phyloP scores from a whole-genome alignment of 2,797 vertebrate genomes.

The Phyllotis vaccarum region DNA sequence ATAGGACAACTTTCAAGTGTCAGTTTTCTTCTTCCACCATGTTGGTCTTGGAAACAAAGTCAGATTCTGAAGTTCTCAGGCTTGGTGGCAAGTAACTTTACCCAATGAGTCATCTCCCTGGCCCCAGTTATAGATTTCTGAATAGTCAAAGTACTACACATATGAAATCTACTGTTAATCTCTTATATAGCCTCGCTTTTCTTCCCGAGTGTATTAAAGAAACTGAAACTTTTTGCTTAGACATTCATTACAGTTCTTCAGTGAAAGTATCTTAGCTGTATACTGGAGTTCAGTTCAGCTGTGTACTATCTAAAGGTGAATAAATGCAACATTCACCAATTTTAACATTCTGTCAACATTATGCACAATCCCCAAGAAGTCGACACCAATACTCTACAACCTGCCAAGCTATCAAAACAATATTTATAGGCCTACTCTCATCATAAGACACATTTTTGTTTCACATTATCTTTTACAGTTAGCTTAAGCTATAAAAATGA shows the following conservation, averaged over 20 bases:
- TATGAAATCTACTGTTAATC: neutral
- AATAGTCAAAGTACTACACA: neutral
- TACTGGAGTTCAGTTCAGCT: neutral
- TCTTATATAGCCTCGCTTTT: neutral
- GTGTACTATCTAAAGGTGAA: neutral
- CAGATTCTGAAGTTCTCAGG: neutral
- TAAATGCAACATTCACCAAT: neutral
- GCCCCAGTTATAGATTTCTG: neutral
- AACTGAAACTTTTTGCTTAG: neutral
- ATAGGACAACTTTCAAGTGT: neutral
- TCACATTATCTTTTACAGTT: neutral
- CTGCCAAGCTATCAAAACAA: no score
- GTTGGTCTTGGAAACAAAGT: neutral
- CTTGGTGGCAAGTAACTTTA: neutral
- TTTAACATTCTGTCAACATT: neutral
- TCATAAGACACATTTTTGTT: neutral
- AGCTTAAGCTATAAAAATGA: neutral
- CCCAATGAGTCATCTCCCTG: neutral
- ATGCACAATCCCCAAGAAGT: neutral
- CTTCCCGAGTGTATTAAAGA: neutral
- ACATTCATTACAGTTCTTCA: neutral
- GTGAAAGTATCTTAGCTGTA: neutral
- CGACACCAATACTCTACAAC: neutral
- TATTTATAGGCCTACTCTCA: neutral
- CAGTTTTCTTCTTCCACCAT: neutral